Evolutionary conservation across 2,888 invertebrate species (phyloP).

Genomic region (Cerceris rybyensis): DNA sequence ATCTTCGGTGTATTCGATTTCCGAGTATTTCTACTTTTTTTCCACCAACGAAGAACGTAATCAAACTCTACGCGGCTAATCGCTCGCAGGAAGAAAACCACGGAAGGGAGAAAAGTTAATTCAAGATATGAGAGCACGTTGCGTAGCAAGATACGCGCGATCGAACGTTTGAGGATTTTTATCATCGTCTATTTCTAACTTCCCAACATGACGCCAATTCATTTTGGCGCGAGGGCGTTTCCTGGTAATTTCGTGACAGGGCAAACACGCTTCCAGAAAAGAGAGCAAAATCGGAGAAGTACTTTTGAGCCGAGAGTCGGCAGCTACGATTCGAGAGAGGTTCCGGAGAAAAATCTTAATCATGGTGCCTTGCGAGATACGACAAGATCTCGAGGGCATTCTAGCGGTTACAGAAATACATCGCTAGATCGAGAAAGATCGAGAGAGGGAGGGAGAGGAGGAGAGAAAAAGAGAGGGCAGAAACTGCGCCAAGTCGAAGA

Average conservation of each 20-base stretch:
- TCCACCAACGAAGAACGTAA: not conserved
- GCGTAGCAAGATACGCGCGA: no score
- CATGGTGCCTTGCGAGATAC: slow-evolving; percentile 56
- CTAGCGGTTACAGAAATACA: slow-evolving; percentile 59
- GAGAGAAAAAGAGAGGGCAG: slow-evolving; percentile 4
- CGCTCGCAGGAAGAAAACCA: not conserved
- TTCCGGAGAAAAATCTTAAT: slow-evolving; percentile 54
- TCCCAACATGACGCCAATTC: not conserved
- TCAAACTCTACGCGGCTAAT: not conserved
- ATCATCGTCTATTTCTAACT: not conserved
- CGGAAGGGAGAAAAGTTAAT: not conserved
- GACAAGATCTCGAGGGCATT: slow-evolving; percentile 49
- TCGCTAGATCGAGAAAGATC: slow-evolving; percentile 12
- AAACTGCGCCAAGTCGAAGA: slow-evolving; percentile 28
- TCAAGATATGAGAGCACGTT: not conserved
- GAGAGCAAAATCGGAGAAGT: slow-evolving; percentile 29
- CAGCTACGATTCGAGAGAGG: slow-evolving; percentile 50
- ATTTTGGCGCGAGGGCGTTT: not conserved
- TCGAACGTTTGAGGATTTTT: not conserved
- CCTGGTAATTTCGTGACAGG: not conserved
- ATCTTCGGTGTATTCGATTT: not conserved
- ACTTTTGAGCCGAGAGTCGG: slow-evolving; percentile 37
- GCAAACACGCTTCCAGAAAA: not conserved
- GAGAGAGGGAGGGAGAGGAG: slow-evolving; percentile 16
- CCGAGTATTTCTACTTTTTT: not conserved